Evolutionary conservation across 2,888 invertebrate species (phyloP), one percentile per base, ranked within the genome.

Genomic region (Lithodes maja): DNA sequence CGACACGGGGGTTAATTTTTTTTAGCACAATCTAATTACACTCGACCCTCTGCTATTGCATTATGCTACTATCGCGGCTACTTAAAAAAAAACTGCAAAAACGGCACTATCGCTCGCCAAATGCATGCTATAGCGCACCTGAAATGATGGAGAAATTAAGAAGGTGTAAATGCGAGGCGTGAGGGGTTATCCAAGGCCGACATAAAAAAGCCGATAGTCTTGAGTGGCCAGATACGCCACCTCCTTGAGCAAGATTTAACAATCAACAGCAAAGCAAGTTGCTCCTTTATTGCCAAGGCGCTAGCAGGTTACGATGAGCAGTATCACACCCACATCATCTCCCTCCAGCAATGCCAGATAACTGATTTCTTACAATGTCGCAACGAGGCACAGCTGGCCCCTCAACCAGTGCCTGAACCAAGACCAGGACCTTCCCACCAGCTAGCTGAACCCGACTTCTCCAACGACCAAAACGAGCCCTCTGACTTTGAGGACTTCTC

Each of bases 321-420:
- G 75, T 75, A 84, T 84, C 84, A 84, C 15, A 75, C 74, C 74
- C 84, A 84, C 84, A 84, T 84, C 84, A 74, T 75, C 75, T 74
- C 84, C 53, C 75, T 84, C 74, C 84, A 74, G 50, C 84, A 84
- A 52, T 12, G 75, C 75, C 84, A 75, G 75, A 84, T 84, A 74
- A 81, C 54, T n/a, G 75, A 84, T 2, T 84, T 84, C 55, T 55
- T 84, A 84, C 84, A n/a, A 17, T 55, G n/a, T 74, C 54, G 54
- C 53, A 71, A 2, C 69, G 17, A 84, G 84, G 74, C 55, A 49
- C 49, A 69, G 74, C 83, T 9, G 15, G 33, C 3, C 83, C 3
- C 52, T n/a, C 15, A 17, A 17, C 33, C 33, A 54, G 49, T 9
- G 54, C 81, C 54, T 9, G 12, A n/a, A 81, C 54, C 81, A 81